Evolutionary conservation across 2,113 vertebrate species (phyloP), one percentile per base, ranked within the genome.

Genomic region (Nycticebus coucang): DNA sequence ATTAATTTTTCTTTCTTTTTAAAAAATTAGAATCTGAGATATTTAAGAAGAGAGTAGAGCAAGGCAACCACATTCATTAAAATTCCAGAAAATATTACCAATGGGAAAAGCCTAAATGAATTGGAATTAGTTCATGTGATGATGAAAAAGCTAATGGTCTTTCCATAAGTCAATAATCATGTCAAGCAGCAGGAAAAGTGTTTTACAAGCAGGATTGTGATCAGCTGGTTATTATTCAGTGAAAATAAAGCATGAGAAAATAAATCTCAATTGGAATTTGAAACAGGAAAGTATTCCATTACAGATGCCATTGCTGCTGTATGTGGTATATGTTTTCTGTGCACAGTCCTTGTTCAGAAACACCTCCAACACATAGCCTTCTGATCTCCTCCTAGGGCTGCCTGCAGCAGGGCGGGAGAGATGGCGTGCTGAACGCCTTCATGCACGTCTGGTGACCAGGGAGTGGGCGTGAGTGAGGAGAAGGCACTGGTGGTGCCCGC

Each of bases 111-210:
- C 75, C 72, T 96, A 95, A 96, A 87, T 96, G 87, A 95, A 95
- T 87, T 80, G 26, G 55, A 97, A 91, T 96, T 93, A 85, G 64
- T 95, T 83, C 83, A 50, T 95, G 26, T 68, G 77, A 53, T 68
- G 83, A 94, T 94, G 91, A 94, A 93, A 96, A 91, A 80, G 57
- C 89, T 95, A 95, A 96, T 85, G 69, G 79, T 89, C 69, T 96
- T 93, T 96, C 89, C 87, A 55, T 95, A 93, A 96, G 37, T 94
- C 95, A 96, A 64, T 97, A 95, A 96, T 94, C 62, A 97, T 94
- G 91, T 93, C 83, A 95, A 96, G 60, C 93, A 97, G 45, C 55
- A 96, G 66, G 50, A 41, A 57, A 86, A 78, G 26, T 50, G 18
- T 88, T 94, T 96, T 95, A 93, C 93, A 77, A 95, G 55, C 55